Base-by-base conservation (phyloP, 1,140 invertebrate genomes). In the Harlomillsia oculata region DNA sequence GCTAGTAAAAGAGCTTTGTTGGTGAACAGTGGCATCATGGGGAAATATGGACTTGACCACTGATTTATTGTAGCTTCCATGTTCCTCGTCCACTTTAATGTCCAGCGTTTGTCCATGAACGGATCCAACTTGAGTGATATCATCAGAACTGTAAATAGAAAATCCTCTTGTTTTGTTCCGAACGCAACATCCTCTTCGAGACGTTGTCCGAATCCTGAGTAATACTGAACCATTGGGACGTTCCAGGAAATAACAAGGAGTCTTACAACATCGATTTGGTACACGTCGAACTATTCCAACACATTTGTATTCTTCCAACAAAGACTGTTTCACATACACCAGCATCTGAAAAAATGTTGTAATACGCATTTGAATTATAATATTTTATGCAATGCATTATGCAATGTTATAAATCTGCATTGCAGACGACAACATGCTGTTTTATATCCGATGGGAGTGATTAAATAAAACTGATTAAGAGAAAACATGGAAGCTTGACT, bases 191-290 rank as follows among this genome's bases (percentile, higher is more conserved):
- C 16, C 28, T 40, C 51, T 41, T 16, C 39, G 1, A 43, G 43
- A 14, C 13, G 40, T 45, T 34, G 39, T 58, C 21, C 39, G 26
- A 37, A 58, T 41, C 39, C 53, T 52, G 11, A 58, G 34, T 41
- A 58, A 52, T 58, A 58, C 56, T 52, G 56, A 26, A 34, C 56
- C 56, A 52, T 58, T 58, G 14, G 56, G 49, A 29, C 56, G 32
- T 41, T 58, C 56, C 16, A 58, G 40, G n/a, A 34, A 51, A 23
- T 50, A 58, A 18, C 25, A 45, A 8, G 56, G 41, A 14, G 54
- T 34, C 26, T 25, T 23, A 30, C 28, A 58, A 46, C 56, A 58
- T 16, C 56, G 37, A 25, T 30, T 43, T 4, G 44, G 20, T 16
- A 58, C 48, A 1, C 30, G 26, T 5, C 56, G 48, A 4, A 58